Evolutionary conservation across 2,113 vertebrate genomes (phyloP).

Genomic region (Dendropsophus ebraccatus): DNA sequence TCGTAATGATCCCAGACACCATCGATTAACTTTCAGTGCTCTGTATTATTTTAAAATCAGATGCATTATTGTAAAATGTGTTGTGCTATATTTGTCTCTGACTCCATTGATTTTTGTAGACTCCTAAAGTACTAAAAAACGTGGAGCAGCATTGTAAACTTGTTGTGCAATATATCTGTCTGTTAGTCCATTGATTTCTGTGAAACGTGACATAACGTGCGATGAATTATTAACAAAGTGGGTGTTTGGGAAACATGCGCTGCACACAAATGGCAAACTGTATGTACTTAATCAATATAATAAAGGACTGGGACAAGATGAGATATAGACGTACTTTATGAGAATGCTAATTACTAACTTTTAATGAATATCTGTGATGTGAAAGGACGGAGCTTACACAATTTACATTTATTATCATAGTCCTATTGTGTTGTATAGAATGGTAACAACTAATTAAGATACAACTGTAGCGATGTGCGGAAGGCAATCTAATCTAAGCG

Average conservation of each 20-base stretch:
- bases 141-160: neutral
- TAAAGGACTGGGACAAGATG: neutral
- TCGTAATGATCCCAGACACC: neutral
- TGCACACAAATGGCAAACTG: neutral
- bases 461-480: neutral
- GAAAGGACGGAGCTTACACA: neutral
- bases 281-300: conserved; percentile 1
- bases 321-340: neutral
- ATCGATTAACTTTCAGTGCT: neutral
- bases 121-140: neutral
- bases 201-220: neutral
- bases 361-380: conserved; percentile 2
- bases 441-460: conserved; percentile 14
- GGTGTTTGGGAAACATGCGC: conserved; percentile 13
- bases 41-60: neutral
- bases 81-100: neutral
- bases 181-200: conserved; percentile 11
- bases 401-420: conserved; percentile 22
- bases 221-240: conserved; percentile 15
- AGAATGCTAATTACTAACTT: neutral
- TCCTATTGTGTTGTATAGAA: neutral
- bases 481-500: neutral
- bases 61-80: neutral
- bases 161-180: conserved; percentile 19
- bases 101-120: neutral